These are phyloP conservation scores for Bellardia pandia DNA, from an alignment of 2,888 invertebrate genomes.

Conservation along the genomic window DNA sequence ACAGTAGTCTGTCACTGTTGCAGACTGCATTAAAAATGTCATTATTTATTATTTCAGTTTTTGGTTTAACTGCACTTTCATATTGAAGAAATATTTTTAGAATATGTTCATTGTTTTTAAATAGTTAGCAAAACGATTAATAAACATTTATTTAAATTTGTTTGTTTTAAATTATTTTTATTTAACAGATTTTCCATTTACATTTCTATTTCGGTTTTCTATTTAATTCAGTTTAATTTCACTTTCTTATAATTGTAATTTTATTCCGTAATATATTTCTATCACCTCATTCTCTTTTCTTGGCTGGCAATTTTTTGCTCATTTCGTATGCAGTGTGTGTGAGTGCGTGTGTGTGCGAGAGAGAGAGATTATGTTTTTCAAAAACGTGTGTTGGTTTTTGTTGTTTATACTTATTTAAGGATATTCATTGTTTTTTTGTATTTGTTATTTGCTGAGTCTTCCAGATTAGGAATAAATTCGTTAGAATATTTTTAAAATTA, in stretches of 20 bases:
- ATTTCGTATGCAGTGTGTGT: not conserved
- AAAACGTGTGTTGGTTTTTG: too few relatives aligned
- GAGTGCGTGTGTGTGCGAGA: too few relatives aligned
- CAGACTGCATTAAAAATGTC: slow-evolving; percentile 17
- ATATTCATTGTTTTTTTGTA: too few relatives aligned
- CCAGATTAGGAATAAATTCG: too few relatives aligned
- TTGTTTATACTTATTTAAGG: too few relatives aligned
- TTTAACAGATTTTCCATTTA: too few relatives aligned
- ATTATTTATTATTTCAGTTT: not conserved
- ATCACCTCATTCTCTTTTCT: too few relatives aligned
- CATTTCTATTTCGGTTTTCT: too few relatives aligned
- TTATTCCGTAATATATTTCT: not conserved
- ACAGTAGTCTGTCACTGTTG: not conserved
- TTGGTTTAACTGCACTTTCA: not conserved
- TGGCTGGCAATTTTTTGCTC: not conserved
- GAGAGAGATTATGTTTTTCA: too few relatives aligned
- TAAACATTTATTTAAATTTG: slow-evolving; percentile 10
- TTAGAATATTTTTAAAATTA: not conserved
- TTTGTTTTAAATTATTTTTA: too few relatives aligned
- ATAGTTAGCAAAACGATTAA: too few relatives aligned
- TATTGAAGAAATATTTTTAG: not conserved
- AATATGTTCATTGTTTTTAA: not conserved
- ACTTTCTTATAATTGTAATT: not conserved
- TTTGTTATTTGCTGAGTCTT: too few relatives aligned
- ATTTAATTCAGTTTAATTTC: not conserved